Conservation (phyloP, 2,888 invertebrate species). For the Notodonta dromedarius region DNA sequence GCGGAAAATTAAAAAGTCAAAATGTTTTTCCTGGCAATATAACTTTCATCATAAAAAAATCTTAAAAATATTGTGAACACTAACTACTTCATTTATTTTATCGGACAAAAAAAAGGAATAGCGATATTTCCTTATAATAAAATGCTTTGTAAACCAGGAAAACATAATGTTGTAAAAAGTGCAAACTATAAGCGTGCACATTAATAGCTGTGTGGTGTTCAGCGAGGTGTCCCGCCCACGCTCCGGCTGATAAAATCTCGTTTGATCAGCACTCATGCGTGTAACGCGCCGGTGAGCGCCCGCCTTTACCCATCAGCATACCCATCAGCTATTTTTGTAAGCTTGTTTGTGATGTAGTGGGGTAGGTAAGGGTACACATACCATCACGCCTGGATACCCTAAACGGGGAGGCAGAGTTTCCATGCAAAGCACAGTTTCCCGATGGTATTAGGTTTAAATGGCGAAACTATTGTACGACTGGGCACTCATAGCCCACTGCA, state of each 20-base stretch:
- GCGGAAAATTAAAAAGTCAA: not conserved
- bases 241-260: conserved; percentile 52
- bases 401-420: too few species aligned
- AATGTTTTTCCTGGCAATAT: too few species aligned
- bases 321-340: conserved; percentile 51
- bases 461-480: too few species aligned
- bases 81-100: too few species aligned
- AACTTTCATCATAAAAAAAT: too few species aligned
- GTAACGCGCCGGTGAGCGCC: conserved; percentile 39
- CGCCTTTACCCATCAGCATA: conserved; percentile 48
- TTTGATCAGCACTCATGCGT: conserved; percentile 74
- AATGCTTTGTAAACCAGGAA: not conserved
- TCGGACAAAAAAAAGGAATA: too few species aligned
- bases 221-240: conserved; percentile 51
- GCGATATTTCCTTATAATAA: too few species aligned
- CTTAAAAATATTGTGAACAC: too few species aligned
- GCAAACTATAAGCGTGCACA: conserved; percentile 25
- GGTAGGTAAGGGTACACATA: conserved; percentile 22
- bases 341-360: conserved; percentile 21
- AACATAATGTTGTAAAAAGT: not conserved
- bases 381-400: not conserved
- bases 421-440: too few species aligned
- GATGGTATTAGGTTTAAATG: too few species aligned
- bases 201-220: conserved; percentile 42
- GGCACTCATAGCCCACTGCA: too few species aligned